phyloP scores from a whole-genome alignment of 2,113 vertebrate genomes.

The Dromiciops gliroides region DNA sequence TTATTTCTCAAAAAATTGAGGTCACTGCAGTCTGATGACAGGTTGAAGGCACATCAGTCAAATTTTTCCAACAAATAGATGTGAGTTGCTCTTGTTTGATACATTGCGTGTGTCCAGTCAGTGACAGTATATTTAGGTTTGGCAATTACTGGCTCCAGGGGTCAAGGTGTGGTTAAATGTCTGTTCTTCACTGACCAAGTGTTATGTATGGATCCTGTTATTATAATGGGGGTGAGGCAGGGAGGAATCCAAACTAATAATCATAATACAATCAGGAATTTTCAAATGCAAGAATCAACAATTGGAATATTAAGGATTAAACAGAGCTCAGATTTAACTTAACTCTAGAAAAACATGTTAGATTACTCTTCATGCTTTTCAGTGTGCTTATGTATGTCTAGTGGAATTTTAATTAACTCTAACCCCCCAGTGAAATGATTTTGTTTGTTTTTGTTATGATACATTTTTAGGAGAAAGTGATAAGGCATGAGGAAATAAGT shows the following conservation, averaged over 20 bases:
- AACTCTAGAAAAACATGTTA: slow-evolving; percentile 23
- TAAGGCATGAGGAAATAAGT: not conserved
- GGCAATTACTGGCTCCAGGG: slow-evolving; percentile 55
- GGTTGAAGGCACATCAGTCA: slow-evolving; percentile 82
- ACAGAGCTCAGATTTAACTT: not conserved
- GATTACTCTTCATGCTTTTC: slow-evolving; percentile 2
- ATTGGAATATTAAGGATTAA: not conserved
- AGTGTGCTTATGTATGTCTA: not conserved
- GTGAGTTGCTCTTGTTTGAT: slow-evolving; percentile 70
- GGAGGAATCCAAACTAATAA: not conserved
- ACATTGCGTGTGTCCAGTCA: slow-evolving; percentile 69
- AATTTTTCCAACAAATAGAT: slow-evolving; percentile 43
- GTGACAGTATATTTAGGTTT: slow-evolving; percentile 78
- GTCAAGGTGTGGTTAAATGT: slow-evolving; percentile 76
- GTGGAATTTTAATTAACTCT: not conserved
- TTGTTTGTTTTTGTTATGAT: not conserved
- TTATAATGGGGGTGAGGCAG: not conserved
- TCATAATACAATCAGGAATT: not conserved
- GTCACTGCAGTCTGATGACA: slow-evolving; percentile 78
- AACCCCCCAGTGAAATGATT: slow-evolving; percentile 11
- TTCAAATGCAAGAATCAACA: not conserved
- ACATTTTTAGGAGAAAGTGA: slow-evolving; percentile 21
- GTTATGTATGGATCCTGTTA: slow-evolving; percentile 9
- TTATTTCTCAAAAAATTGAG: slow-evolving; percentile 84
- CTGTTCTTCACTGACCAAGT: not conserved